phyloP scores from a whole-genome alignment of 30 jellyfish, hydroid and myxozoan species.

The Cassiopea andromeda region DNA sequence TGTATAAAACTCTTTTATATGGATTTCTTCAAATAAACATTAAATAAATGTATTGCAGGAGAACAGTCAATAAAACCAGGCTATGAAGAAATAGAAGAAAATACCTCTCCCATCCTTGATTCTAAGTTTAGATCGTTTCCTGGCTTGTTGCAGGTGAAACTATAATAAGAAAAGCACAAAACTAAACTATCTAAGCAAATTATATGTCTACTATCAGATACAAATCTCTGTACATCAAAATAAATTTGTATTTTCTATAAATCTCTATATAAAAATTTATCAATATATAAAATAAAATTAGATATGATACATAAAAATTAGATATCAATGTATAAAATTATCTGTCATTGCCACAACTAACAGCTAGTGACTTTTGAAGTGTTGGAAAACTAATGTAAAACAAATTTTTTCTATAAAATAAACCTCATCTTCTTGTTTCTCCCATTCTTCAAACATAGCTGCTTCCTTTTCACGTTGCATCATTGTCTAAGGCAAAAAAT shows the following conservation, averaged over 20 bases:
- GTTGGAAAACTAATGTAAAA: background rate
- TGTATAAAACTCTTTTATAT: no score
- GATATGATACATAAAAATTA: no score
- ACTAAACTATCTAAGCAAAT: background rate
- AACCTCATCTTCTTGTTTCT: constrained; percentile 89
- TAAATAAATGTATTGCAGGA: no score
- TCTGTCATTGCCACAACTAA: background rate
- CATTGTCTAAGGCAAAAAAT: constrained; percentile 28
- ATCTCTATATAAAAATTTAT: no score
- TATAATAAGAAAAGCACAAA: background rate
- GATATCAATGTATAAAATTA: no score
- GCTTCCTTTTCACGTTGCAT: constrained; percentile 97
- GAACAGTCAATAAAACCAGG: no score
- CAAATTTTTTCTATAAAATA: background rate
- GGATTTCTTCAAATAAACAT: no score
- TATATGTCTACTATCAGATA: no score
- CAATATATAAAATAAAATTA: no score
- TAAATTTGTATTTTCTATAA: no score
- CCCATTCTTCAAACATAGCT: constrained; percentile 95
- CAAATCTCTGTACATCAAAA: no score
- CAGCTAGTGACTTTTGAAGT: background rate
- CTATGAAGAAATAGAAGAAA: no score
- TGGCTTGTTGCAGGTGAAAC: constrained; percentile 91
- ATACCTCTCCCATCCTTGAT: constrained; percentile 95
- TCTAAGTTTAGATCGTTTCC: constrained; percentile 88